These are phyloP conservation scores for Gryllus longicercus DNA, from an alignment of 2,888 invertebrate species.

Conservation along the genomic window DNA sequence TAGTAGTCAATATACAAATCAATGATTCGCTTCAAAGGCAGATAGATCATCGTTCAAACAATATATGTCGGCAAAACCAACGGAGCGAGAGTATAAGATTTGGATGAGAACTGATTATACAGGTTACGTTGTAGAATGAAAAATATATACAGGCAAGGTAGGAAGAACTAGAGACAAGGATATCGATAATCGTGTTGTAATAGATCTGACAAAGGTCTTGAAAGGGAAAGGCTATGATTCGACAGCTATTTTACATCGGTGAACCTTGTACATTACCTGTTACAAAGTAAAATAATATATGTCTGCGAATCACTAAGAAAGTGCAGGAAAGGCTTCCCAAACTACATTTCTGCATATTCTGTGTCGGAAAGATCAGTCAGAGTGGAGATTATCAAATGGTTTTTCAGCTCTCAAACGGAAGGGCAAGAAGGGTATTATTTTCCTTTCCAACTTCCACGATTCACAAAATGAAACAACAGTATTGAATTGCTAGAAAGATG, in stretches of 20 bases:
- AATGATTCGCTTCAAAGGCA: slow-evolving; percentile 41
- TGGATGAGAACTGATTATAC: slow-evolving; percentile 39
- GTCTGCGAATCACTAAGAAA: slow-evolving; percentile 37
- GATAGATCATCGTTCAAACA: slow-evolving; percentile 39
- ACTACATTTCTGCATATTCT: not conserved
- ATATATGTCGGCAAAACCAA: slow-evolving; percentile 40
- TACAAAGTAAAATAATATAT: slow-evolving; percentile 32
- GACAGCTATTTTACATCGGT: slow-evolving; percentile 41
- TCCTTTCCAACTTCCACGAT: slow-evolving; percentile 41
- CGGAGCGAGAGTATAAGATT: slow-evolving; percentile 41
- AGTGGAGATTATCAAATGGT: slow-evolving; percentile 26
- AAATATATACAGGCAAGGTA: slow-evolving; percentile 42
- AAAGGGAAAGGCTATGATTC: slow-evolving; percentile 39
- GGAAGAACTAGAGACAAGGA: slow-evolving; percentile 37
- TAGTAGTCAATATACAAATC: slow-evolving; percentile 36
- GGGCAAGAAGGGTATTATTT: slow-evolving; percentile 40
- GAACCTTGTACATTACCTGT: slow-evolving; percentile 35
- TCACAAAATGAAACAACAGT: slow-evolving; percentile 37
- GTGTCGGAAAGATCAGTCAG: not conserved
- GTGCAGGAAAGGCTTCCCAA: not conserved
- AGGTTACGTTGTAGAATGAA: slow-evolving; percentile 40
- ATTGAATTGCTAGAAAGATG: slow-evolving; percentile 37
- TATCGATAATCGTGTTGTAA: slow-evolving; percentile 40
- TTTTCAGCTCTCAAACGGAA: slow-evolving; percentile 40
- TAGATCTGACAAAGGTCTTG: slow-evolving; percentile 37